Evolutionary conservation across 2,888 invertebrate genomes (phyloP), one percentile per base, ranked within the genome.

Genomic region (Branchellion lobata): DNA sequence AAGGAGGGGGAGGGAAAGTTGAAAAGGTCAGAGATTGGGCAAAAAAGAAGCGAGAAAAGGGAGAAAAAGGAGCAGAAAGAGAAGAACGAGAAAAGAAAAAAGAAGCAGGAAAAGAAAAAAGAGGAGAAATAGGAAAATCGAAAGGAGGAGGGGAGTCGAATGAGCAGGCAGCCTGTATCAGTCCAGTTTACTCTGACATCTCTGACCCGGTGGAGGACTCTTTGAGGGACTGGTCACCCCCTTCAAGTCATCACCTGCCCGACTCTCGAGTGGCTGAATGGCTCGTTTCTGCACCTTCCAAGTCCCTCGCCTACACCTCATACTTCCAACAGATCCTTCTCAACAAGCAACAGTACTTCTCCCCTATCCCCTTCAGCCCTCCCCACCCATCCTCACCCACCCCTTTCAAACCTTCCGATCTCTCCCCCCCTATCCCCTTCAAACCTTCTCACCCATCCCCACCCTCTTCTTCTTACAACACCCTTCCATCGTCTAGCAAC

Each of bases 111-210:
- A 3, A n/a, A 18, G 61, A 8, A n/a, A 57, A 57, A n/a, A 14
- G 14, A 8, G 40, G 40, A 8, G 40, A 5, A 14, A 40, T 5
- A 40, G 40, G 40, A 40, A 40, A 14, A 40, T n/a, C n/a, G n/a
- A 14, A 14, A 40, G 40, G 40, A 40, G 40, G 40, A 8, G 40
- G 40, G 5, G 40, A 40, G 40, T 8, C 61, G 61, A n/a, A 57
- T 3, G 61, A 57, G 29, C 24, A 53, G 27, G 47, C 53, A 3
- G n/a, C 27, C 21, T 73, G 73, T n/a, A 36, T 73, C 34, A 77
- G 77, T 77, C 77, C 77, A 2, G 77, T 77, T 18, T 77, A 77
- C 57, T 65, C 65, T 21, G 77, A 77, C 65, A 77, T 77, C 24
- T 77, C 77, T 5, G 77, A 77, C 27, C 31, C 77, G 1, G 34